phyloP scores from a whole-genome alignment of 2,797 vertebrate species.

The Chaunax sp. region DNA sequence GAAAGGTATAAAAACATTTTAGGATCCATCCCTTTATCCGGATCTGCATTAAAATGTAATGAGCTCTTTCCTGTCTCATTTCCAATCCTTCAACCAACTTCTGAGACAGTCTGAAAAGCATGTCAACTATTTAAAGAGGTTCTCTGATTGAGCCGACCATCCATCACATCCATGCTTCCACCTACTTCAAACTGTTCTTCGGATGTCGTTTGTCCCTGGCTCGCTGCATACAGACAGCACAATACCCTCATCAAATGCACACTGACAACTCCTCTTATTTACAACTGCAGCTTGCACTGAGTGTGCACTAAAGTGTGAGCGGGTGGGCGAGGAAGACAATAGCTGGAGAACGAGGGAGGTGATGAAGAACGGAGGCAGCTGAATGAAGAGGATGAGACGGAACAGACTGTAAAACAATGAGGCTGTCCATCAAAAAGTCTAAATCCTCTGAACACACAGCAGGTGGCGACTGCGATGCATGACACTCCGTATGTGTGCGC shows the following conservation, averaged over 20 bases:
- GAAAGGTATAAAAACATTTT: too few relatives aligned
- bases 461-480: neutral
- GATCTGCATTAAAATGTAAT: too few relatives aligned
- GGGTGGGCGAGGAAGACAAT: constrained; percentile 36
- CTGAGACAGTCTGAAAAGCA: too few relatives aligned
- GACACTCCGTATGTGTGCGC: neutral
- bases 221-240: constrained; percentile 12
- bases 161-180: too few relatives aligned
- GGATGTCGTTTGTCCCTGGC: neutral
- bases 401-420: constrained; percentile 12
- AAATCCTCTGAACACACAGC: constrained; percentile 5
- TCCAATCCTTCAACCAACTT: too few relatives aligned
- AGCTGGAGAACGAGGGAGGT: constrained; percentile 24
- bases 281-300: constrained; percentile 37
- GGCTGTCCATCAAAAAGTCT: constrained; percentile 22
- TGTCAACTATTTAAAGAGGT: constrained; percentile 17
- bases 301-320: constrained; percentile 16
- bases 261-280: constrained; percentile 42
- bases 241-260: constrained; percentile 38
- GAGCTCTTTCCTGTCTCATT: too few relatives aligned
- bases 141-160: too few relatives aligned
- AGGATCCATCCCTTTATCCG: too few relatives aligned
- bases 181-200: neutral
- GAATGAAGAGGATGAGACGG: constrained; percentile 12
- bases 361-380: constrained; percentile 3